phyloP scores from a whole-genome alignment of 1,140 invertebrate genomes.

The Drosophila seguyi region DNA sequence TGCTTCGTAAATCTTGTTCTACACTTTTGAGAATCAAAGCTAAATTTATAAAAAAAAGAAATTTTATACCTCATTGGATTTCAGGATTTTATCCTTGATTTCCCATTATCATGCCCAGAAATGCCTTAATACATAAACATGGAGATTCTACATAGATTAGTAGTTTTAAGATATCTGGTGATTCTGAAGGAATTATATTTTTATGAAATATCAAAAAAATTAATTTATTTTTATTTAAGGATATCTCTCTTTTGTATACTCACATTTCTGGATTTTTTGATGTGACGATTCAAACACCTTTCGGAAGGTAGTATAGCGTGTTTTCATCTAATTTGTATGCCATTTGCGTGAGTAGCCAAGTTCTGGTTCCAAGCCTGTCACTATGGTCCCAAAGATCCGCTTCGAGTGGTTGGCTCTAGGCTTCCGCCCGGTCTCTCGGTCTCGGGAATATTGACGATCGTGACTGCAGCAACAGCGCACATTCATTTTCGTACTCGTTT shows the following conservation, averaged over 20 bases:
- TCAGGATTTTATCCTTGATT: neutral
- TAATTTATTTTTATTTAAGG: too few species aligned
- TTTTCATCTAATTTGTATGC: conserved; percentile 60
- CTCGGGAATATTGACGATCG: conserved; percentile 55
- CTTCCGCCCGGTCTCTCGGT: conserved; percentile 21
- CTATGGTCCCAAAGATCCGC: conserved; percentile 30
- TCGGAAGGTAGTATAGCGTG: conserved; percentile 35
- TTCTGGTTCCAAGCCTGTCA: conserved; percentile 15
- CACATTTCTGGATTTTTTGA: neutral
- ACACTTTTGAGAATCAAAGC: too few species aligned
- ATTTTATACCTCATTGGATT: neutral
- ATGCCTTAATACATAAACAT: too few species aligned
- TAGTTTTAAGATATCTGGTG: neutral
- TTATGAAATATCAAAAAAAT: too few species aligned
- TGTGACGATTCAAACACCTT: neutral
- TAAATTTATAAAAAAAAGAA: too few species aligned
- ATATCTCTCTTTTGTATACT: neutral
- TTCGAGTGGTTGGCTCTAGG: conserved; percentile 27
- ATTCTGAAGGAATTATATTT: too few species aligned
- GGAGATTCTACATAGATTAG: neutral
- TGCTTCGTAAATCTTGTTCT: too few species aligned
- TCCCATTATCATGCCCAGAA: neutral
- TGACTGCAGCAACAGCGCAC: conserved; percentile 42
- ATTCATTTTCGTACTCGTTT: conserved; percentile 32
- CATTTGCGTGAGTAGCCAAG: conserved; percentile 45